Evolutionary conservation across 2,888 invertebrate genomes (phyloP).

Genomic region (Apamea epomidion): DNA sequence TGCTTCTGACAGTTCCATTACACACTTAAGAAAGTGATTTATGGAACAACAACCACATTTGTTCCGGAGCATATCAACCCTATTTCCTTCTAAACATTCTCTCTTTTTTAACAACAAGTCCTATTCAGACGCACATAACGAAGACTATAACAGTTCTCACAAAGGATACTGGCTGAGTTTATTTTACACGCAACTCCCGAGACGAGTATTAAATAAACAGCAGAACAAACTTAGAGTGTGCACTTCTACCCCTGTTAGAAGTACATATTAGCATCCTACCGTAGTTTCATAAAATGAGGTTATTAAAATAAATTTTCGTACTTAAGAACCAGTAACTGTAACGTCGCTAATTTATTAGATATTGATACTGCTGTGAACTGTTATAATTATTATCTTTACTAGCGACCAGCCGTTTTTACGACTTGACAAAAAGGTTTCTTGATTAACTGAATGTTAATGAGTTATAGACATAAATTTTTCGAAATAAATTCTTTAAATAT

Average conservation of each 20-base stretch:
- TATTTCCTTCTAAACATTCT: background rate
- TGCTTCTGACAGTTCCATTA: background rate
- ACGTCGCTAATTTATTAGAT: background rate
- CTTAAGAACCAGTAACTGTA: background rate
- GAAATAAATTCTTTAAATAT: background rate
- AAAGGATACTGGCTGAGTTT: slow-evolving; percentile 30
- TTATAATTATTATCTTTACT: background rate
- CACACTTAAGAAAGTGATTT: background rate
- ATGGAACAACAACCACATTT: background rate
- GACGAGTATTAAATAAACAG: slow-evolving; percentile 36
- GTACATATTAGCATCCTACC: slow-evolving; percentile 27
- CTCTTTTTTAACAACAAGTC: slow-evolving; percentile 8
- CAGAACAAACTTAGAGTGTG: slow-evolving; percentile 24
- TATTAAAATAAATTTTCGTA: background rate
- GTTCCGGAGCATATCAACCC: background rate
- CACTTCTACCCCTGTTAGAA: slow-evolving; percentile 16
- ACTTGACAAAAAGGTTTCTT: background rate
- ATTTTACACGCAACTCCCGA: slow-evolving; percentile 27
- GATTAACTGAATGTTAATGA: background rate
- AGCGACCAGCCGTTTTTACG: background rate
- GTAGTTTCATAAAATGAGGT: background rate
- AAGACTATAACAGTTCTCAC: slow-evolving; percentile 11
- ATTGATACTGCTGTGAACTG: background rate
- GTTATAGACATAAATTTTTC: background rate
- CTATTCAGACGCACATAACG: slow-evolving; percentile 7